Conservation (phyloP, 2,888 invertebrate species). For the Trissolcus japonicus region DNA sequence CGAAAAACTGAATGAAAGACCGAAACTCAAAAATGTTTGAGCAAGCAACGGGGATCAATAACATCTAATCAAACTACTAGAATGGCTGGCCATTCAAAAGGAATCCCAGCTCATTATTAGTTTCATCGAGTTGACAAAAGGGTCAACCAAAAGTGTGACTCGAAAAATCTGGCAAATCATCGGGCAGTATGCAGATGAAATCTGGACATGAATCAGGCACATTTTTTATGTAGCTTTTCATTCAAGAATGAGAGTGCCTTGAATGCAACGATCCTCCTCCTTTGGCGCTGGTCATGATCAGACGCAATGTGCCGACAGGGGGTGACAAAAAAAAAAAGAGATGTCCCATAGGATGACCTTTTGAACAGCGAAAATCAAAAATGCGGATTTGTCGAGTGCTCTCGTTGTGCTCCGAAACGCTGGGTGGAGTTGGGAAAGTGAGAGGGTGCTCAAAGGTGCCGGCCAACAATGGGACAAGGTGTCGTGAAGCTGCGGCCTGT, state of each 20-base stretch:
- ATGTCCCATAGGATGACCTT: slow-evolving; percentile 32
- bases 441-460: slow-evolving; percentile 32
- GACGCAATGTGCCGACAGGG: slow-evolving; percentile 44
- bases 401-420: slow-evolving; percentile 34
- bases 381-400: slow-evolving; percentile 48
- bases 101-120: slow-evolving; percentile 15
- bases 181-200: slow-evolving; percentile 58
- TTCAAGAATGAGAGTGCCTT: slow-evolving; percentile 21
- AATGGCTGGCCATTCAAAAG: slow-evolving; percentile 11
- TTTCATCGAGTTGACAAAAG: slow-evolving; percentile 25
- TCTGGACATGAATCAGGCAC: slow-evolving; percentile 28
- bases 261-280: slow-evolving; percentile 47
- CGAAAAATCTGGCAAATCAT: slow-evolving; percentile 50
- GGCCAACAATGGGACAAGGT: slow-evolving; percentile 46
- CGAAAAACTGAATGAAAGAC: too few relatives aligned
- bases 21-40: slow-evolving; percentile 1
- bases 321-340: slow-evolving; percentile 27
- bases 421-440: slow-evolving; percentile 47
- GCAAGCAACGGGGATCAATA: slow-evolving; percentile 8
- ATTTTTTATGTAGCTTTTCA: slow-evolving; percentile 40
- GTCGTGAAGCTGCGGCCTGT: slow-evolving; percentile 55
- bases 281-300: slow-evolving; percentile 37
- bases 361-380: slow-evolving; percentile 26
- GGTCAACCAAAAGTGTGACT: slow-evolving; percentile 34
- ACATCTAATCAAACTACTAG: slow-evolving; percentile 15